Conservation (phyloP, 35 echinoderm and acorn worm genomes). For the Holothuria glaberrima region DNA sequence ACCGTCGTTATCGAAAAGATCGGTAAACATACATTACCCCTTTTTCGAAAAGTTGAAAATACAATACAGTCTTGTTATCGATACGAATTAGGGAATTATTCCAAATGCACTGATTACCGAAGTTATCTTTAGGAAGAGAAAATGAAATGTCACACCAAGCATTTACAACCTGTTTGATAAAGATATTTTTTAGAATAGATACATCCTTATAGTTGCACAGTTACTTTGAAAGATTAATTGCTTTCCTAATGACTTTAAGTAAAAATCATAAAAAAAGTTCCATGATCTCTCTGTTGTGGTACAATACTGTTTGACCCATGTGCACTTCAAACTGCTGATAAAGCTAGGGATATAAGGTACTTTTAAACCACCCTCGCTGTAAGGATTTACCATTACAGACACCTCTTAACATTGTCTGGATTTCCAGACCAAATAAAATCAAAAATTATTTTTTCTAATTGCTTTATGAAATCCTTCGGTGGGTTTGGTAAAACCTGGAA, state of each 20-base stretch:
- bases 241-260: neutral
- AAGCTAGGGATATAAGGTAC: neutral
- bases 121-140: neutral
- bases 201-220: neutral
- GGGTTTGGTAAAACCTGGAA: neutral
- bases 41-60: no score
- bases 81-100: no score
- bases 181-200: neutral
- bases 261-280: neutral
- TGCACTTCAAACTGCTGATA: neutral
- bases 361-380: neutral
- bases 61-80: no score
- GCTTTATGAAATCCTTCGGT: neutral
- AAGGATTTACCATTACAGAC: neutral
- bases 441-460: neutral
- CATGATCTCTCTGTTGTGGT: neutral
- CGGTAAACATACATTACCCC: no score
- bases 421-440: neutral
- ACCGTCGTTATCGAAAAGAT: no score
- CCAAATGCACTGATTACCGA: no score
- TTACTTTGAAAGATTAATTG: neutral
- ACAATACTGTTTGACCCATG: neutral
- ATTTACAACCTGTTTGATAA: neutral
- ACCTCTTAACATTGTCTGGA: neutral
- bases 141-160: neutral